Base-by-base conservation (phyloP, 1,140 invertebrate genomes). In the Muscidifurax raptorellus region DNA sequence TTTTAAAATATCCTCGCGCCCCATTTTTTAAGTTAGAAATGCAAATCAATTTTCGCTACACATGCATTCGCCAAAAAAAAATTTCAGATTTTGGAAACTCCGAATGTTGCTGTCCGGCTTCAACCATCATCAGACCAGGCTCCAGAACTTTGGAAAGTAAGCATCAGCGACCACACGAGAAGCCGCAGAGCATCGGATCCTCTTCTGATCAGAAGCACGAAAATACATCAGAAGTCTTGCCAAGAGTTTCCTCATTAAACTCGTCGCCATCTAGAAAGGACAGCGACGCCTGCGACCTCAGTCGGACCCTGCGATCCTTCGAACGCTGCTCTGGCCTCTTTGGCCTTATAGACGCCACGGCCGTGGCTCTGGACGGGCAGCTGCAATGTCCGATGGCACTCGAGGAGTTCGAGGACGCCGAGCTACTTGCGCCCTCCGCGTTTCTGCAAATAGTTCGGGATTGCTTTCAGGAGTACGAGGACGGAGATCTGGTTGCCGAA, bases 391-490 rank as follows among this genome's bases (percentile, higher is more conserved):
- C 78, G 44, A 71, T 79, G 47, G 28, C 66, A 30, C 76, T 90
- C 66, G 82, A 87, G 10, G 88, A 90, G 77, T 89, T 89, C 77
- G 87, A 85, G 36, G 86, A 88, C 22, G 85, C 88, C 7, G 87
- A 91, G 44, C 81, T 86, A 36, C 52, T 92, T 15, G 84, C 87
- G 0, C 25, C 27, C 1, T 15, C 30, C 1, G 69, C 87, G 66
- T 89, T 91, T 69, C 76, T 88, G 9, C 87, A 90, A 79, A 64
- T 81, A 79, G 89, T 94, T 66, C 91, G 89, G 86, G 88, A 93
- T 25, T 93, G 91, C 89, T 93, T 94, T 84, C 90, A 92, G 85
- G 88, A 92, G 86, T 94, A 93, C 86, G 87, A 91, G 10, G 36
- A 25, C 30, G 22, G 59, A 32, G 77, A 10, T 27, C 10, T 28